A percentile compares a stretch with the other conserved stretches of the same genome.
Evolutionary conservation across 2,888 invertebrate species (phyloP).

Genomic region (Carabus problematicus): DNA sequence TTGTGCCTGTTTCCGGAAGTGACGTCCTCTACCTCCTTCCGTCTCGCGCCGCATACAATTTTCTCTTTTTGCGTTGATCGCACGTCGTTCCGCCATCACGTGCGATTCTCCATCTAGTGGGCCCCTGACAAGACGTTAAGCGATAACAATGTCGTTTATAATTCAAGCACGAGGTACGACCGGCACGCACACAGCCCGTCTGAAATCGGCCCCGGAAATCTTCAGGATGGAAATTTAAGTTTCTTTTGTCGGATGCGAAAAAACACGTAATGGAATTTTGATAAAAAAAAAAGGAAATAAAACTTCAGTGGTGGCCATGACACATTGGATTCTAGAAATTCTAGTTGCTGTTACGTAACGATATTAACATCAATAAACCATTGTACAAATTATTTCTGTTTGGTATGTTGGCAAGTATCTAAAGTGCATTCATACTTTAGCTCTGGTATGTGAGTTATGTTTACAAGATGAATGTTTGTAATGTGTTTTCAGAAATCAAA

Average conservation of each 20-base stretch:
- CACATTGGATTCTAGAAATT: too few species aligned
- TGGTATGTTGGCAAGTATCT: background rate
- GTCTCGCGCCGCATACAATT: background rate
- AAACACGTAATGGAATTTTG: slow-evolving; percentile 1
- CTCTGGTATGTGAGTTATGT: too few species aligned
- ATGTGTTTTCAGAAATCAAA: too few species aligned
- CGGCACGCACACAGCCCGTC: slow-evolving; percentile 8
- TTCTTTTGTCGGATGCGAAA: slow-evolving; percentile 9
- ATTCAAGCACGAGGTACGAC: slow-evolving; percentile 31
- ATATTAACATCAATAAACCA: background rate
- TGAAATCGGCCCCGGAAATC: background rate
- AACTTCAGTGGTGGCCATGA: background rate
- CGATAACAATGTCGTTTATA: slow-evolving; percentile 42
- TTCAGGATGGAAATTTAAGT: slow-evolving; percentile 11
- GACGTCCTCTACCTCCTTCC: too few species aligned
- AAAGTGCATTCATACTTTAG: too few species aligned
- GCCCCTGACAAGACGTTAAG: slow-evolving; percentile 34
- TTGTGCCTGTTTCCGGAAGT: too few species aligned
- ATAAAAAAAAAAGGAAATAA: background rate
- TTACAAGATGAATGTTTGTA: too few species aligned
- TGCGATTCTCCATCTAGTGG: slow-evolving; percentile 17
- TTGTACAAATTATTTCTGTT: background rate
- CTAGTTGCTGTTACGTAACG: too few species aligned
- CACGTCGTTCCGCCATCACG: slow-evolving; percentile 28
- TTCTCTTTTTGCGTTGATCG: slow-evolving; percentile 17